A percentile compares a stretch with the other conserved stretches of the same genome.
phyloP scores from a whole-genome alignment of 2,113 vertebrate genomes.

The Oryzias javanicus region DNA sequence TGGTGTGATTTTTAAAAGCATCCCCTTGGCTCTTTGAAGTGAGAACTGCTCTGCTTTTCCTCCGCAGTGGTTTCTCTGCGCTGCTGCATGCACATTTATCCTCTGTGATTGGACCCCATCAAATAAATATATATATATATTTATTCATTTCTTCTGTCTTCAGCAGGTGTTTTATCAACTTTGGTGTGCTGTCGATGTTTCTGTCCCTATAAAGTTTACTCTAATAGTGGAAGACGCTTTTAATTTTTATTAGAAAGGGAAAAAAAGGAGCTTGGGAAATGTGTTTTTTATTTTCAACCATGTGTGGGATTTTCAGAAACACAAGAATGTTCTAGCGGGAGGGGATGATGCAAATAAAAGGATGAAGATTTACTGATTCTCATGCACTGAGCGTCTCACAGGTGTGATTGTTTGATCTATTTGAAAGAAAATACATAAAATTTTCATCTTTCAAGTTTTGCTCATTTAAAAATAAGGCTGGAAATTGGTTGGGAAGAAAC shows the following conservation, averaged over 20 bases:
- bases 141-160: background rate
- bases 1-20: constrained; percentile 72
- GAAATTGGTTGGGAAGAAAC: too few relatives aligned
- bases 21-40: constrained; percentile 72
- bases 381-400: too few relatives aligned
- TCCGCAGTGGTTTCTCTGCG: constrained; percentile 63
- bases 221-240: background rate
- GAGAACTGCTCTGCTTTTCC: constrained; percentile 66
- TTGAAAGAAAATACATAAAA: too few relatives aligned
- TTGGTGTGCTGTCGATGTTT: constrained; percentile 2
- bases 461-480: too few relatives aligned
- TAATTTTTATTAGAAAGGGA: background rate
- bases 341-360: too few relatives aligned
- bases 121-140: constrained; percentile 15
- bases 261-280: too few relatives aligned
- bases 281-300: too few relatives aligned
- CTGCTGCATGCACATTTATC: constrained; percentile 57
- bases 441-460: too few relatives aligned
- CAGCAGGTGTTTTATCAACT: constrained; percentile 32
- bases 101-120: constrained; percentile 58
- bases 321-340: too few relatives aligned
- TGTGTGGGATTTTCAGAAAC: too few relatives aligned
- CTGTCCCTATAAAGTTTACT: background rate
- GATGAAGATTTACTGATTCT: too few relatives aligned
- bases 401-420: too few relatives aligned